Base-by-base conservation (phyloP, 2,888 invertebrate genomes). In the Aspidiotus destructor region DNA sequence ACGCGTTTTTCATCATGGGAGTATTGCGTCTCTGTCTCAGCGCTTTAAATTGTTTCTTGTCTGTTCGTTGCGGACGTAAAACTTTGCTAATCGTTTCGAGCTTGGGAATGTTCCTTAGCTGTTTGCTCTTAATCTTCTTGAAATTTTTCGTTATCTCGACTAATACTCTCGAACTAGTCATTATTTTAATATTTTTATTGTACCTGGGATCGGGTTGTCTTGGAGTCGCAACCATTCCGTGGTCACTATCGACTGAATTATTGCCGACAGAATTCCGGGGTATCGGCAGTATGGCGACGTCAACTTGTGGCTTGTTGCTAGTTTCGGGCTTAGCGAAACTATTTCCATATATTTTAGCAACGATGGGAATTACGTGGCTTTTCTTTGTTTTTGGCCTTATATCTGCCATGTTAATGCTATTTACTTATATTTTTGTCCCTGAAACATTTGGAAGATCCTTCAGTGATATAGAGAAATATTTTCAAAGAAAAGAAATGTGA, bases 401-500 rank as follows among this genome's bases (percentile, higher is more conserved):
- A 8, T 82, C 82, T 70, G 72, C 81, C 7, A 44, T 77, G 1
- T 79, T 79, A 9, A 77, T 80, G 2, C 72, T 74, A 16, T 81
- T 80, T 74, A 75, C 82, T 57, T 81, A 79, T 71, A 74, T 80
- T 16, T 81, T 78, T 73, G 73, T 84, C 58, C 84, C 84, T 1
- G 84, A 84, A 77, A 84, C 83, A 1, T 75, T 82, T 28, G 81
- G 82, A 1, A 83, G 81, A 75, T 80, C 77, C 57, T 81, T 83
- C 71, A 73, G 74, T 13, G 81, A 84, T 73, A 83, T 84, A 70
- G 81, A 83, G 42, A 40, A 42, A 40, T 61, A 44, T n/a, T 54
- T 54, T 54, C 9, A 9, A 9, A 54, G 8, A 5, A 54, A 54
- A 8, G 8, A n/a, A 28, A 28, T 28, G 28, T 28, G 28, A 28